Evolutionary conservation across 2,797 vertebrate genomes (phyloP), one percentile per base, ranked within the genome.

Genomic region (Aldrovandia affinis): DNA sequence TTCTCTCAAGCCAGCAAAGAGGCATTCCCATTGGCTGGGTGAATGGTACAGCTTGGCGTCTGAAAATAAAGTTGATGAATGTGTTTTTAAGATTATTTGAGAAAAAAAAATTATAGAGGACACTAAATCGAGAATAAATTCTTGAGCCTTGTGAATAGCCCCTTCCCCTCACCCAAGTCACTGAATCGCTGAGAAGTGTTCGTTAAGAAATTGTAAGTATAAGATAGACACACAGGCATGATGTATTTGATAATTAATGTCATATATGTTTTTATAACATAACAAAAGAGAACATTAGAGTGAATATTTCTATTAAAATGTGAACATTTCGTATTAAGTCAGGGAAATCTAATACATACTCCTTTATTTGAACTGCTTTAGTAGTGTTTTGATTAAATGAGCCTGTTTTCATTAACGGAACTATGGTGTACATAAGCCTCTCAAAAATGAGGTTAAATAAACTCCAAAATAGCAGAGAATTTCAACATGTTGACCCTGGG

Each of bases 391-490:
- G 80, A 81, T 63, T 65, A 47, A 50, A 47, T 78, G 52, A 52
- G 78, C 22, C 50, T 63, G 50, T 84, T 84, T 80, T 57, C 78
- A 63, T 30, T 70, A 52, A 68, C 50, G 52, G 65, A 73, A 73
- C 50, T 81, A 33, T 81, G 78, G 78, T 57, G 61, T 65, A 33
- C 42, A 78, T 47, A 78, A 33, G 47, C 79, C 52, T 44, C 50
- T 20, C 25, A 81, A 83, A 82, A 57, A 59, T 47, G 54, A 75
- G 80, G 80, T 81, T 73, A 81, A 73, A 81, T 81, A 75, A 81
- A 85, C 50, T 3, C 28, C 42, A 42, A 81, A 81, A 61, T 57
- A 73, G 5, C 83, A 82, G 44, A 52, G 63, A 52, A 61, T 30
- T 68, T 63, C 39, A 81, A 22, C 44, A 84, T 47, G 28, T 84